Percentiles rank a stretch among this genome's conserved stretches.
phyloP scores from a whole-genome alignment of 2,888 invertebrate genomes.

The Thelaira solivaga region DNA sequence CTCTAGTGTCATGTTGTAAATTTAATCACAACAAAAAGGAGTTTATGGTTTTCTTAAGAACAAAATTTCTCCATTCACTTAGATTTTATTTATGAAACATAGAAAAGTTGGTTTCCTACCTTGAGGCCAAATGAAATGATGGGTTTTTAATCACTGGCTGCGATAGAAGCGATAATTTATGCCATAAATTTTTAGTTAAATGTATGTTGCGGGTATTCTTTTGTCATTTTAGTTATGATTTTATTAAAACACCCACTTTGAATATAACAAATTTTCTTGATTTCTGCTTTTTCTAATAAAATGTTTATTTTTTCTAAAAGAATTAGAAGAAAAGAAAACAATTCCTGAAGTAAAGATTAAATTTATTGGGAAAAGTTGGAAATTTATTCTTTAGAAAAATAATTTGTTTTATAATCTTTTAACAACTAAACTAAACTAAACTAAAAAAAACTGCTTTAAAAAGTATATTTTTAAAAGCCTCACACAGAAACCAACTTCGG shows the following conservation, averaged over 20 bases:
- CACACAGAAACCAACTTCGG: no score
- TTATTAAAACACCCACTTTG: not conserved
- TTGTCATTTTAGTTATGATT: not conserved
- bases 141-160: slow-evolving; percentile 10
- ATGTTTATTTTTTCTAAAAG: no score
- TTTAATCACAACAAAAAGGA: slow-evolving; percentile 50
- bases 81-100: not conserved
- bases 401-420: no score
- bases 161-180: slow-evolving; percentile 25
- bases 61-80: slow-evolving; percentile 26
- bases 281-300: no score
- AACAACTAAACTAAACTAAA: no score
- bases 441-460: no score
- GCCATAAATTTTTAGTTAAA: not conserved
- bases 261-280: not conserved
- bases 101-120: slow-evolving; percentile 14
- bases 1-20: slow-evolving; percentile 1
- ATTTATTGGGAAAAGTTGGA: no score
- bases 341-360: no score
- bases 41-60: slow-evolving; percentile 35
- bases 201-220: not conserved
- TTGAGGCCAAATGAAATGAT: slow-evolving; percentile 2
- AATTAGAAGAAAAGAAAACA: no score
- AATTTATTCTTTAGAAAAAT: no score
- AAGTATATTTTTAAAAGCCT: no score